Evolutionary conservation across 2,888 invertebrate genomes (phyloP), one percentile per base, ranked within the genome.

Genomic region (Polia nebulosa): DNA sequence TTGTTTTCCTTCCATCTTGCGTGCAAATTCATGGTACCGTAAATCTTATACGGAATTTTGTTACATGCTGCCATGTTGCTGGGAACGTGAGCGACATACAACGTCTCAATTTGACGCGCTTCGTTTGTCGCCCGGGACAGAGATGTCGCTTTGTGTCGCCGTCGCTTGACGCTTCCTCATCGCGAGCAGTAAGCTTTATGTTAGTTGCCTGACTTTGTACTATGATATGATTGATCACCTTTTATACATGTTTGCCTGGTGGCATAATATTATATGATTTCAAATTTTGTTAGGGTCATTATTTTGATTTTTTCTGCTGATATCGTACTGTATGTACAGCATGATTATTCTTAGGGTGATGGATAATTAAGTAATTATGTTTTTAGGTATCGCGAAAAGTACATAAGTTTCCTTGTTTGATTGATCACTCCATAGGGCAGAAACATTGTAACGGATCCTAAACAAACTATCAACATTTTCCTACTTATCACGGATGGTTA

Each of bases 21-120:
- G 39, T 58, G 27, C 36, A 63, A 64, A 79, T 59, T 79, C 80
- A 65, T 74, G 66, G 45, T 44, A 39, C 27, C 51, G 66, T 60
- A 79, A 79, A 79, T 66, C 67, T 60, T 56, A 61, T 41, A 60
- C 20, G 36, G 29, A 66, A 60, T 80, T 36, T 34, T 44, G 62
- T 65, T 79, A 64, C 62, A 59, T 56, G 51, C 22, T 75, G 51
- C 34, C 36, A 65, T 34, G 61, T 56, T 51, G 25, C n/a, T 13
- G 15, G 44, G 52, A 69, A 71, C 56, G 81, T 71, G 71, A 62
- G 61, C 71, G 39, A 62, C 65, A 80, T 65, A 77, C 52, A 81
- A 59, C 65, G 62, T 65, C 72, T 81, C 81, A 65, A 62, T 78
- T 78, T 70, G 62, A 56, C 47, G 59, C 62, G 45, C 60, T 61